Base-by-base conservation (phyloP, 2,888 invertebrate species). In the Drosophila mimica region DNA sequence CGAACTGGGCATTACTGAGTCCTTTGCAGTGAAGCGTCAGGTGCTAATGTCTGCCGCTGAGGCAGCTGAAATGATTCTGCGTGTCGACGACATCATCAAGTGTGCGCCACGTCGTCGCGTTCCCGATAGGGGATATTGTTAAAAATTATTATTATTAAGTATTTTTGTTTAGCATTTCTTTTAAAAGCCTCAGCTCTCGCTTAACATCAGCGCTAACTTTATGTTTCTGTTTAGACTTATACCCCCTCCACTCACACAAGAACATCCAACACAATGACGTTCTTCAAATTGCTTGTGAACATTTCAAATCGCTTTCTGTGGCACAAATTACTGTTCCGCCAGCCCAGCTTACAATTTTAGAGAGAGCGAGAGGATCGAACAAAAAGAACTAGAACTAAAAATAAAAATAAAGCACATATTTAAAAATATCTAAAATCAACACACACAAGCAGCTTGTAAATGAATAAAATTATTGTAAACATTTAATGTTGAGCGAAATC, bases 31-130 rank as follows among this genome's bases (percentile, higher is more conserved):
- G 9, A 99, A 99, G 93, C 95, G 98, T 38, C 99, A 99, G 93
- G 98, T 99, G 57, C 94, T 99, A 63, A 92, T 98, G 72, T 98
- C 99, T 9, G 99, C 99, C 0, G 94, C 98, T 0, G 99, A 99
- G 93, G 99, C 99, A 0, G 99, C 99, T 0, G 99, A 99, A 94
- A 98, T 99, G 97, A 99, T 99, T 88, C 94, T 99, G 28, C 96
- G 99, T 64, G 99, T 99, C 1, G 99, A 99, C 93, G 96, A 98
- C 93, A 99, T 99, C 82, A 96, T 99, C 74, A 97, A 96, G 93
- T 95, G 98, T 13, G 98, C 98, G 36, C 98, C 98, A 11, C 95
- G 98, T 79, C 96, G 95, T 90, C 96, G 99, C 75, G 96, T 95
- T 0, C 97, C 96, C 73, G 99, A 99, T 93, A 95, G 96, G 90